These are phyloP conservation scores for Sussaba pulchella DNA, from an alignment of 2,888 invertebrate genomes.

Conservation along the genomic window DNA sequence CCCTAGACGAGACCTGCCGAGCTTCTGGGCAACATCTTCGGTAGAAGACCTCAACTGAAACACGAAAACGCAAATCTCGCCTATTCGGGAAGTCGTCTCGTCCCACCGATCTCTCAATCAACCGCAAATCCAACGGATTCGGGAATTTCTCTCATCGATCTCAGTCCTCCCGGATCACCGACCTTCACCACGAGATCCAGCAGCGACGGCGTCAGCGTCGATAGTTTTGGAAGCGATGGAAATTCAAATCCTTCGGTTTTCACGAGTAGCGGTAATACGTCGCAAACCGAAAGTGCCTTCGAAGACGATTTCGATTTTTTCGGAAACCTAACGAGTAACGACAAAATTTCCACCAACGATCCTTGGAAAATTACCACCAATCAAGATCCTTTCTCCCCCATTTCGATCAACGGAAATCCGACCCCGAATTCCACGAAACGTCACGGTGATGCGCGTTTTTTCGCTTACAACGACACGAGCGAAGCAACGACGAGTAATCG, in stretches of 20 bases:
- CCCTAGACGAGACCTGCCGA: constrained; percentile 81
- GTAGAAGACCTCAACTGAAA: constrained; percentile 67
- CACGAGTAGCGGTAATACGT: constrained; percentile 88
- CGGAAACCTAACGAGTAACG: constrained; percentile 85
- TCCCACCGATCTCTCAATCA: constrained; percentile 64
- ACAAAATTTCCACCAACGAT: constrained; percentile 85
- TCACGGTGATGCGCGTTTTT: constrained; percentile 77
- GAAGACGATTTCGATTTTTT: constrained; percentile 93
- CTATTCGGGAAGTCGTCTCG: constrained; percentile 61
- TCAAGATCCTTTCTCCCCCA: constrained; percentile 86
- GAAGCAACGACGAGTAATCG: constrained; percentile 30
- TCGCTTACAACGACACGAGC: constrained; percentile 74
- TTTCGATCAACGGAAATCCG: constrained; percentile 69
- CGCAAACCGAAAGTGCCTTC: constrained; percentile 92
- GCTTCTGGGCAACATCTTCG: constrained; percentile 79
- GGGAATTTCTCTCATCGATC: constrained; percentile 87
- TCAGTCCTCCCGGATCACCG: constrained; percentile 91
- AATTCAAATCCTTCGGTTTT: constrained; percentile 86
- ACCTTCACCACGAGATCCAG: constrained; percentile 91
- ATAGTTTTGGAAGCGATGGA: constrained; percentile 91
- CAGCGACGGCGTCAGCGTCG: constrained; percentile 90
- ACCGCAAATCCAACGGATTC: constrained; percentile 67
- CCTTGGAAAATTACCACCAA: constrained; percentile 84
- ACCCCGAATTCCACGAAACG: constrained; percentile 70
- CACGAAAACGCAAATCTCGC: constrained; percentile 50